Conservation (phyloP, 2,113 vertebrate genomes). For the Hypomesus transpacificus region DNA sequence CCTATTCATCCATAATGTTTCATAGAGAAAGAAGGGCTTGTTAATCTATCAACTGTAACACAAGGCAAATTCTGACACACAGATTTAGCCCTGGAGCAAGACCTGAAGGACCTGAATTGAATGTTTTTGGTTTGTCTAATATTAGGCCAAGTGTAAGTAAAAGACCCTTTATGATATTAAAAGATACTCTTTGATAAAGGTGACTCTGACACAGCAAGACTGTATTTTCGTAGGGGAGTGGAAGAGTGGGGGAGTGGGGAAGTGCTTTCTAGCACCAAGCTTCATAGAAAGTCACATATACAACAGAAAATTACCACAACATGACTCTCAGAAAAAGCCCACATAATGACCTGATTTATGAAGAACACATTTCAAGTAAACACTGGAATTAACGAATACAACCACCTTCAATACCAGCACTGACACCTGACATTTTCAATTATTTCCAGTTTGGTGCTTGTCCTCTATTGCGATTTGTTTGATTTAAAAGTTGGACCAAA, state of each 20-base stretch:
- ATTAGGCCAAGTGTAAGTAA: too few relatives aligned
- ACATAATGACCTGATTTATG: constrained; percentile 22
- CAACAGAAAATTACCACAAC: neutral
- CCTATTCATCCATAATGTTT: neutral
- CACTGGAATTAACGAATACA: constrained; percentile 35
- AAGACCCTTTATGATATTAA: too few relatives aligned
- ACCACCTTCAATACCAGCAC: constrained; percentile 23
- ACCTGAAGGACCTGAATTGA: too few relatives aligned
- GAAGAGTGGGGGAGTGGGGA: too few relatives aligned
- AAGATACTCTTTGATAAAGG: too few relatives aligned
- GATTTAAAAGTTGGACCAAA: constrained; percentile 31
- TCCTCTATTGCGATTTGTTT: constrained; percentile 37
- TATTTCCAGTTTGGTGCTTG: constrained; percentile 33
- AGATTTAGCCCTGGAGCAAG: too few relatives aligned
- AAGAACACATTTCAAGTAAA: constrained; percentile 51
- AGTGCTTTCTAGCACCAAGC: too few relatives aligned
- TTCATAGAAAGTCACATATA: neutral
- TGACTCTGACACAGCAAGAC: too few relatives aligned
- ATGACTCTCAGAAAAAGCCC: neutral
- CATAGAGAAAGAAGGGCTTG: neutral
- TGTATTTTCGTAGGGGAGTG: too few relatives aligned
- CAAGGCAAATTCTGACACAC: too few relatives aligned
- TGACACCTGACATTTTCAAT: constrained; percentile 14
- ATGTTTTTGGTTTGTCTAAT: too few relatives aligned
- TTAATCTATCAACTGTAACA: too few relatives aligned